A percentile compares a stretch with the other conserved stretches of the same genome.
phyloP scores from a whole-genome alignment of 2,888 invertebrate species.

The Tenthredo scrophulariae region DNA sequence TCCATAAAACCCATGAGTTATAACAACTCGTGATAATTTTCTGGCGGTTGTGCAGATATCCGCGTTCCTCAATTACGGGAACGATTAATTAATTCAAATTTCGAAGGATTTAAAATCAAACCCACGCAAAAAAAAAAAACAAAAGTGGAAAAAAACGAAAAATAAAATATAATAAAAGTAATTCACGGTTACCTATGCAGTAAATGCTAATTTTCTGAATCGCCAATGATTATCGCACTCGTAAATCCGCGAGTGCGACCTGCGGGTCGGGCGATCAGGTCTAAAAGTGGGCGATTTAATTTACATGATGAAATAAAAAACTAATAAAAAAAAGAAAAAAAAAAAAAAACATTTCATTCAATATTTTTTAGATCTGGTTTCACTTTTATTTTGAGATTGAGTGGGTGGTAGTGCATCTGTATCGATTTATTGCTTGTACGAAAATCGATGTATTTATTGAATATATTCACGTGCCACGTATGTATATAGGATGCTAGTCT shows the following conservation, averaged over 20 bases:
- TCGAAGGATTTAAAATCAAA: not conserved
- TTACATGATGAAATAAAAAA: not conserved
- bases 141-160: too few species aligned
- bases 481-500: not conserved
- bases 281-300: not conserved
- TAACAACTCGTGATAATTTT: not conserved
- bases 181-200: not conserved
- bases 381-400: conserved; percentile 19
- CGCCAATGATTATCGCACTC: conserved; percentile 32
- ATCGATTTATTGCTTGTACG: not conserved
- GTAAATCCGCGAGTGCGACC: not conserved
- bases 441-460: too few species aligned
- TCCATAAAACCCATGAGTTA: not conserved
- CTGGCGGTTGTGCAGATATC: not conserved
- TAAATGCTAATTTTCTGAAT: conserved; percentile 39
- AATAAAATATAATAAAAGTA: too few species aligned
- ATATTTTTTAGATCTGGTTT: conserved; percentile 18
- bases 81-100: not conserved
- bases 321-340: not conserved
- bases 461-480: too few species aligned
- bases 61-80: not conserved
- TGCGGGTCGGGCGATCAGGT: not conserved
- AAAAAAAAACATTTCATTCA: conserved; percentile 10
- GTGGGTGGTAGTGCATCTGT: not conserved
- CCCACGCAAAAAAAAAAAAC: not conserved